A percentile compares a stretch with the other conserved stretches of the same genome.
phyloP scores from a whole-genome alignment of 1,140 invertebrate genomes.

The Ceratosolen fusciceps region DNA sequence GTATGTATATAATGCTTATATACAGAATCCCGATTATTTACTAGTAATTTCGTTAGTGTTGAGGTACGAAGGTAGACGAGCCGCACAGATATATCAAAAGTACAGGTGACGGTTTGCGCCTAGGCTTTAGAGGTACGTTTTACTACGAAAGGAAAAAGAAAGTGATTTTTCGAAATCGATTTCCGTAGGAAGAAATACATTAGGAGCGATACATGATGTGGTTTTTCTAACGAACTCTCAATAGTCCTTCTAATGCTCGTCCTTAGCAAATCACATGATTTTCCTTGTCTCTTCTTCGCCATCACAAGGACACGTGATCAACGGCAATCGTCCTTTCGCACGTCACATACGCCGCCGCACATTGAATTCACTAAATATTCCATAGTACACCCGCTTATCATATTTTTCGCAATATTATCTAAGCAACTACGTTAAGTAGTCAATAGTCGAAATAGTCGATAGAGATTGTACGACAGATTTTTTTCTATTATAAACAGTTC shows the following conservation, averaged over 20 bases:
- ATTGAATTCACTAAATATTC: slow-evolving; percentile 46
- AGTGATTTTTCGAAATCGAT: neutral
- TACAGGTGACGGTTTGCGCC: neutral
- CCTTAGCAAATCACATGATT: slow-evolving; percentile 30
- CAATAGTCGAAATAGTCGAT: slow-evolving; percentile 55
- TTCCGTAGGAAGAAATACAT: no score
- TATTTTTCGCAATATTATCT: slow-evolving; percentile 54
- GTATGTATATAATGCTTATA: no score
- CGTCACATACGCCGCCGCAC: slow-evolving; percentile 46
- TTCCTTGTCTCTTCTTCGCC: no score
- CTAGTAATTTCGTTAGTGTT: neutral
- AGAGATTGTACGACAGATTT: slow-evolving; percentile 57
- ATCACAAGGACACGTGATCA: slow-evolving; percentile 37
- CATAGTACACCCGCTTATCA: slow-evolving; percentile 32
- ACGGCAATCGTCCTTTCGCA: slow-evolving; percentile 1
- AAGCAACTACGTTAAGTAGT: slow-evolving; percentile 54
- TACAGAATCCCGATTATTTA: neutral
- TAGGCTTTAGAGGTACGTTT: no score
- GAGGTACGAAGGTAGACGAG: no score
- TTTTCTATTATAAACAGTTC: slow-evolving; percentile 53
- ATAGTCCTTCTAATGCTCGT: slow-evolving; percentile 14
- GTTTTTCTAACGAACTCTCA: no score
- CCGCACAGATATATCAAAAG: neutral
- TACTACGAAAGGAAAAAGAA: no score
- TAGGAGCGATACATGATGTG: no score